Conservation (phyloP, 2,888 invertebrate species). For the Sericinus montela region DNA sequence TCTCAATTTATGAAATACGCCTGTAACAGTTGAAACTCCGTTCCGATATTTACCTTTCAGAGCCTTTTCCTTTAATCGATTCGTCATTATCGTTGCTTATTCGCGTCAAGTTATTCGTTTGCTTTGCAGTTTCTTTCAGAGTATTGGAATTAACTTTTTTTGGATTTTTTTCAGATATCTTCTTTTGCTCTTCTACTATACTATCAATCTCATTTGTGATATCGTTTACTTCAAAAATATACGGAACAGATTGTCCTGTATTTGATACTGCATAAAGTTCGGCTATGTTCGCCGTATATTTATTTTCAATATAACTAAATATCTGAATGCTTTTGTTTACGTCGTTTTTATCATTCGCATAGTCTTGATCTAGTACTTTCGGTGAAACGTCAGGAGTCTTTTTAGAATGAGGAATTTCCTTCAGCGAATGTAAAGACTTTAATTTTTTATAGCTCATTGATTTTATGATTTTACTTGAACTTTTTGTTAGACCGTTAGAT, state of each 20-base stretch:
- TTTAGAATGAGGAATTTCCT: neutral
- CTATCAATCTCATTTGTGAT: constrained; percentile 41
- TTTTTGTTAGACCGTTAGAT: constrained; percentile 22
- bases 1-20: too few relatives aligned
- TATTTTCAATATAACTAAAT: constrained; percentile 34
- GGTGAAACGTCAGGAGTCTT: neutral
- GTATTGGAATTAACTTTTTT: constrained; percentile 37
- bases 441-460: constrained; percentile 28
- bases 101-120: constrained; percentile 42
- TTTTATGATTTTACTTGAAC: constrained; percentile 34
- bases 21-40: too few relatives aligned
- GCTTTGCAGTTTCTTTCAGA: constrained; percentile 38
- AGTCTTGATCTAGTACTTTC: constrained; percentile 20
- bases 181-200: constrained; percentile 42
- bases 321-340: constrained; percentile 33
- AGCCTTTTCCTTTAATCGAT: constrained; percentile 31
- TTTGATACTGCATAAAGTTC: constrained; percentile 31
- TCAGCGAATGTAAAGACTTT: constrained; percentile 33
- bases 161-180: constrained; percentile 34
- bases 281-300: constrained; percentile 38
- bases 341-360: constrained; percentile 27
- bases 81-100: constrained; percentile 32
- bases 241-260: constrained; percentile 29
- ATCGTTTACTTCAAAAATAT: constrained; percentile 49
- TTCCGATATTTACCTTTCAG: neutral